A percentile compares a stretch with the other conserved stretches of the same genome.
phyloP scores from a whole-genome alignment of 2,113 vertebrate genomes.

The Sardina pilchardus region DNA sequence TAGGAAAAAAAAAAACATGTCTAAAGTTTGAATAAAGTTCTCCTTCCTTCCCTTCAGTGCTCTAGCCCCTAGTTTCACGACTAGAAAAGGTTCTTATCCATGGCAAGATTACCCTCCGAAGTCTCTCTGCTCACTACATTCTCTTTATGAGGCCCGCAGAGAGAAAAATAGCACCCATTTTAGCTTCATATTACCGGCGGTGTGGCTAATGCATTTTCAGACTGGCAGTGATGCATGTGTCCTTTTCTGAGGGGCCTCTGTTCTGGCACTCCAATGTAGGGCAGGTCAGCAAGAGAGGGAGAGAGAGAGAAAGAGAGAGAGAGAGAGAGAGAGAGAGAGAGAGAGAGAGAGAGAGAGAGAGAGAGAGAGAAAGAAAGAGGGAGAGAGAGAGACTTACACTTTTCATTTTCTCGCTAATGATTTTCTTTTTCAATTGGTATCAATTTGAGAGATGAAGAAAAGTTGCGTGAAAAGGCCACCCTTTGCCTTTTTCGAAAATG shows the following conservation, averaged over 20 bases:
- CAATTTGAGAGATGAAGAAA: constrained; percentile 15
- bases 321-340: not conserved
- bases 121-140: constrained; percentile 53
- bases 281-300: constrained; percentile 32
- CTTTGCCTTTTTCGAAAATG: constrained; percentile 12
- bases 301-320: not conserved
- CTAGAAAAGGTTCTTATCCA: not conserved
- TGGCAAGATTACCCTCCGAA: constrained; percentile 57
- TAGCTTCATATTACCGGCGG: constrained; percentile 52
- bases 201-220: constrained; percentile 52
- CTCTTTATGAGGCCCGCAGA: constrained; percentile 33
- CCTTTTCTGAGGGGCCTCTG: not conserved
- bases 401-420: constrained; percentile 46
- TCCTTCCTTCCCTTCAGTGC: not conserved
- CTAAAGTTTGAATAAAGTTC: no score
- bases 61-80: not conserved
- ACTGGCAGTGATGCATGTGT: constrained; percentile 54
- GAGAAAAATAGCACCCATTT: constrained; percentile 54
- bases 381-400: not conserved
- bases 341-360: no score
- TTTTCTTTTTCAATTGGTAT: constrained; percentile 29
- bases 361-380: no score
- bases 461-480: not conserved
- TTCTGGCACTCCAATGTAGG: constrained; percentile 48
- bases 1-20: no score